Percentiles rank a stretch among this genome's conserved stretches.
Conservation (phyloP, 2,113 vertebrate genomes). For the Pelecanoides urinatrix region DNA sequence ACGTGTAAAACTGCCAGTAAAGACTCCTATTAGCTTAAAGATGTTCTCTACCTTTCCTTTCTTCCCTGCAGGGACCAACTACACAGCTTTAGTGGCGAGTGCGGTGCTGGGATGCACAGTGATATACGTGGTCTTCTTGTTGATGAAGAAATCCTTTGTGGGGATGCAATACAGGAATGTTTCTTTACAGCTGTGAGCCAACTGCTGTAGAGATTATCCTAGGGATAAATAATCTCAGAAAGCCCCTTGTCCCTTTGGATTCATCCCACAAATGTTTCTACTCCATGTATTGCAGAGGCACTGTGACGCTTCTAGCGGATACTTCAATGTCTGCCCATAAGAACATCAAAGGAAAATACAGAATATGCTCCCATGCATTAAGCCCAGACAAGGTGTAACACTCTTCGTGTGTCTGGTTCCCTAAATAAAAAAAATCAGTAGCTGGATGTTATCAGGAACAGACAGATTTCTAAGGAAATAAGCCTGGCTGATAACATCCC, state of each 20-base stretch:
- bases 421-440: not conserved
- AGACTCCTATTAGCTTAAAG: not conserved
- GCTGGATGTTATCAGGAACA: not conserved
- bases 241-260: not conserved
- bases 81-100: not conserved
- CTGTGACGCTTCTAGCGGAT: not conserved
- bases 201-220: not conserved
- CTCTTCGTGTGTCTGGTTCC: fast-evolving
- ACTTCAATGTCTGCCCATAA: not conserved
- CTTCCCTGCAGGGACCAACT: not conserved
- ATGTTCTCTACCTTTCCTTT: not conserved
- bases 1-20: not conserved
- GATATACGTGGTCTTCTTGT: not conserved
- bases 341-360: not conserved
- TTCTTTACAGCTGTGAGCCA: not conserved
- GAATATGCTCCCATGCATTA: not conserved
- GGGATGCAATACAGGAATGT: not conserved
- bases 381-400: not conserved
- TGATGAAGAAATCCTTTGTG: not conserved
- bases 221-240: not conserved
- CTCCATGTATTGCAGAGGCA: not conserved
- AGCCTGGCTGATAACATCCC: not conserved
- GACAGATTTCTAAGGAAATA: not conserved
- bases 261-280: not conserved
- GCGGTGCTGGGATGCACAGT: not conserved